phyloP scores from a whole-genome alignment of 1,140 invertebrate genomes.

The Philopotamus ludificatus region DNA sequence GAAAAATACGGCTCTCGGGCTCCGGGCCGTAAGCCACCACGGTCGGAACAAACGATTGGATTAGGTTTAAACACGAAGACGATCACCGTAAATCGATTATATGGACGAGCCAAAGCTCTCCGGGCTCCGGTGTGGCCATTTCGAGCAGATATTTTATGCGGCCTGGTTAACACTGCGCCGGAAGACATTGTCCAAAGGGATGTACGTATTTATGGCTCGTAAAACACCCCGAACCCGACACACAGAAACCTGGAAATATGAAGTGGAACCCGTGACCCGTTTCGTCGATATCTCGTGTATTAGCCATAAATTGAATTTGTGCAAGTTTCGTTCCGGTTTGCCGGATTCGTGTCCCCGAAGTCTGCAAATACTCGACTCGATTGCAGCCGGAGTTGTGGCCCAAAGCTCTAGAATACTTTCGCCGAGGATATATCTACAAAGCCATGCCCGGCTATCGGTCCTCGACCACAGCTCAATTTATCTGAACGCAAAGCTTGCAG shows the following conservation, averaged over 20 bases:
- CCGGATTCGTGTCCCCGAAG: neutral
- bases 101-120: slow-evolving; percentile 20
- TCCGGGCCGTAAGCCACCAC: no score
- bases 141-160: slow-evolving; percentile 15
- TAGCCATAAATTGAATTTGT: no score
- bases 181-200: no score
- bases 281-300: no score
- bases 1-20: no score
- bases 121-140: neutral
- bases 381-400: neutral
- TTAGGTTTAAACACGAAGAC: slow-evolving; percentile 31
- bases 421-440: neutral
- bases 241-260: no score
- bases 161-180: neutral
- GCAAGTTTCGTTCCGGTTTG: no score
- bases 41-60: no score
- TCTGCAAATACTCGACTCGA: neutral
- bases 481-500: neutral
- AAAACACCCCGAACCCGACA: no score
- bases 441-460: neutral
- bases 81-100: slow-evolving; percentile 34
- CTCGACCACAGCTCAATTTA: neutral
- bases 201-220: no score
- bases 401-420: neutral
- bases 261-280: no score